Evolutionary conservation across 2,113 vertebrate species (phyloP), one percentile per base, ranked within the genome.

Genomic region (Oplegnathus fasciatus): DNA sequence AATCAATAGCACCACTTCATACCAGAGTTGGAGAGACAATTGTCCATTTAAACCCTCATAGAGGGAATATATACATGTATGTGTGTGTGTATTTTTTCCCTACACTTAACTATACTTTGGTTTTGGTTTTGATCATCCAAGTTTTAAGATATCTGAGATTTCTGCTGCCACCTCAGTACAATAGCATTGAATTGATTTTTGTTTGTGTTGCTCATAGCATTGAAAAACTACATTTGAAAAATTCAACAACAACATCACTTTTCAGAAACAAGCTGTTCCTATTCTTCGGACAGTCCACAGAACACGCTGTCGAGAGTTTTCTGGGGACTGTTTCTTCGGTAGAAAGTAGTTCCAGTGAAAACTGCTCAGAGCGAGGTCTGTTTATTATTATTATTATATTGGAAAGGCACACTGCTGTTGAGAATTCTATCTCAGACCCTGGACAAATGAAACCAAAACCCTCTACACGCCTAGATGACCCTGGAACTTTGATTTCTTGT

Each of bases 1-100:
- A 84, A 88, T 88, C 82, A 78, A 78, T 78, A 74, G 17, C 74
- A 62, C n/a, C 55, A 13, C 58, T 30, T 79, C 34, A n/a, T 40
- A 48, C 30, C 15, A 46, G n/a, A 22, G 64, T 34, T 34, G 13
- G 0, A 15, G 13, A 50, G 20, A 46, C 15, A 22, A 1, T 37
- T 7, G 58, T 52, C 64, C 68, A 78, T 46, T 40, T 44, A 54
- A 75, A 67, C 32, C 22, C 60, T 37, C 34, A 37, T 37, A 37
- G 34, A 37, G n/a, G n/a, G n/a, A n/a, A n/a, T n/a, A 37, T 37
- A 37, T 37, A 6, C 34, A 37, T 6, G n/a, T n/a, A 37, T 37
- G 34, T 37, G 34, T 37, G 34, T 37, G 34, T 37, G 34, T 37
- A 4, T 37, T 6, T 37, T 37, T 37, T 6, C 34, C 34, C 34